phyloP scores from a whole-genome alignment of 2,888 invertebrate genomes.

The Prostheceraeus crozeri region DNA sequence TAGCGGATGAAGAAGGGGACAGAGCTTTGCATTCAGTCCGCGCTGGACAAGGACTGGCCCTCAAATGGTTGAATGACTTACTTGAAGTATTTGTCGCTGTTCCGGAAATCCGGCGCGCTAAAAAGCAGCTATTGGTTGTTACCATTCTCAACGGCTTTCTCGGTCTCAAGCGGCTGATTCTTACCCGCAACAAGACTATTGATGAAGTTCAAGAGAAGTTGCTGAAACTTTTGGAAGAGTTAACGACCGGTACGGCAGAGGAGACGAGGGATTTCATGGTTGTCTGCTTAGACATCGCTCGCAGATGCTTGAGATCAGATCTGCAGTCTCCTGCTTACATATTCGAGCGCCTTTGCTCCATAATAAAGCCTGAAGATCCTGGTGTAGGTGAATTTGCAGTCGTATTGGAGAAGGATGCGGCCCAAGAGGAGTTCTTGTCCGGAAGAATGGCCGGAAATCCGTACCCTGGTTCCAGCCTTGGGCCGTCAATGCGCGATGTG shows the following conservation, averaged over 20 bases:
- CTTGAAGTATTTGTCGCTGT: constrained; percentile 80
- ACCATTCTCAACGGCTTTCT: constrained; percentile 87
- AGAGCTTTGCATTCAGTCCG: background rate
- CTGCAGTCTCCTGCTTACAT: constrained; percentile 93
- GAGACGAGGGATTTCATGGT: constrained; percentile 95
- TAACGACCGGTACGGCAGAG: constrained; percentile 84
- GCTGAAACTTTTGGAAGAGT: constrained; percentile 81
- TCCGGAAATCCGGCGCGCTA: constrained; percentile 65
- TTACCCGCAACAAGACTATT: constrained; percentile 84
- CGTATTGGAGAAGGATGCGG: constrained; percentile 91
- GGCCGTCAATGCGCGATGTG: constrained; percentile 93
- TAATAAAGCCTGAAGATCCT: constrained; percentile 69
- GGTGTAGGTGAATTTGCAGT: constrained; percentile 73
- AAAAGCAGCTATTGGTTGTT: constrained; percentile 78
- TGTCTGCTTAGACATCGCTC: constrained; percentile 87
- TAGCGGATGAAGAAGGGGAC: background rate
- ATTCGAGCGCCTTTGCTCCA: constrained; percentile 88
- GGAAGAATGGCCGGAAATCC: constrained; percentile 96
- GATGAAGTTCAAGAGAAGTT: constrained; percentile 93
- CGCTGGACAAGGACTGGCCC: constrained; percentile 59
- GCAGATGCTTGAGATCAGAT: constrained; percentile 76
- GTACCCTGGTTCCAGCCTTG: constrained; percentile 87
- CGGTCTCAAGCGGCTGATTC: constrained; percentile 76
- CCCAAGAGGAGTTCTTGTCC: constrained; percentile 95
- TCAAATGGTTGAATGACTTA: constrained; percentile 62